Evolutionary conservation across 2,113 vertebrate genomes (phyloP), one percentile per base, ranked within the genome.

Genomic region (Oxygymnocypris stewartii): DNA sequence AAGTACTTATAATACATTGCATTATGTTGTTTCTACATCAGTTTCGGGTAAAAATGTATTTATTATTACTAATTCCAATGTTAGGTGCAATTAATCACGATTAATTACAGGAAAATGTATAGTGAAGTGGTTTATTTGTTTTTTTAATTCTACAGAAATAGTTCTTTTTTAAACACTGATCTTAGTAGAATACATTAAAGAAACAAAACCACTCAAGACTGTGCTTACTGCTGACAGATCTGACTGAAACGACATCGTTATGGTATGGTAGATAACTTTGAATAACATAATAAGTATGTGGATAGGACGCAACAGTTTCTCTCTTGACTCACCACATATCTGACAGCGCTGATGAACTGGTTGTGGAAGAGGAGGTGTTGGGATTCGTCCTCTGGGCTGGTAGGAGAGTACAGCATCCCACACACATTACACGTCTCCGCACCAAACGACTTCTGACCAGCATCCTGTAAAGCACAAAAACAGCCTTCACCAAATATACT

Each of bases 301-400:
- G 0, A 61, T 4, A 61, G 23, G 18, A 74, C 4, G 2, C 31
- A 57, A 57, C 37, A 14, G 67, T 31, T 59, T 49, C 0, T 8
- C 4, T 67, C 54, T 37, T 28, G 82, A 89, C 97, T 95, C 96
- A 99, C 98, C 97, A 99, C 98, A 12, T 99, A 99, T 96, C 95
- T 97, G 87, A 99, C 97, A 87, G 98, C 97, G 88, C 98, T 98
- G 94, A 99, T 96, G 91, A 99, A 99, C 92, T 98, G 98, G 93
- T 98, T 99, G 94, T 99, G 98, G 91, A 99, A 99, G 54, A 98
- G 96, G 28, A 99, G 93, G 91, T 99, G 98, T 51, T 99, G 98
- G 35, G 98, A 96, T 93, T 99, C 98, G 88, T 99, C 98, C 87
- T 99, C 98, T 2, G 97, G 96, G 92, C 97, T 98, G 91, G 97